phyloP scores from a whole-genome alignment of 2,113 vertebrate genomes.

The Anhinga rufa region DNA sequence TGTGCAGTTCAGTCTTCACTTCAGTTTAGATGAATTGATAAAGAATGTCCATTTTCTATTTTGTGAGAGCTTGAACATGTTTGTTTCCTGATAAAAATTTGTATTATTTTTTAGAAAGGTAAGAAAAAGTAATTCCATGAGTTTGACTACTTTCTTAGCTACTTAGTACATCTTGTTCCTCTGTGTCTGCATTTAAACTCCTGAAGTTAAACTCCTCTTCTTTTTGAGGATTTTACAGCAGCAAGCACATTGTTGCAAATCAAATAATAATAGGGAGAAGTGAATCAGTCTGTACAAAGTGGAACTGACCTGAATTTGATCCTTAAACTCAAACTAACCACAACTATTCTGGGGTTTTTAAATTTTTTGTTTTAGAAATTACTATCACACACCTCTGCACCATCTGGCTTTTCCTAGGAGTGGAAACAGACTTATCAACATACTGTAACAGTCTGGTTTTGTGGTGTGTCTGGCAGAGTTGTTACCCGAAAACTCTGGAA shows the following conservation, averaged over 20 bases:
- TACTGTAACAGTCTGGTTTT: neutral
- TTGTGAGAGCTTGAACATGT: neutral
- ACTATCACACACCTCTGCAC: neutral
- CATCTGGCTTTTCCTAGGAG: slow-evolving; percentile 3
- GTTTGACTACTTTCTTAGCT: neutral
- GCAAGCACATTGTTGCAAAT: neutral
- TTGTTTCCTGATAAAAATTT: neutral
- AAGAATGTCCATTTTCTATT: neutral
- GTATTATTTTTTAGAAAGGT: neutral
- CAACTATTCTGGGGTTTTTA: neutral
- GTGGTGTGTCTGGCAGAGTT: neutral
- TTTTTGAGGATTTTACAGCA: neutral
- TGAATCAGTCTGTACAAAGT: neutral
- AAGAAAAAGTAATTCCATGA: neutral
- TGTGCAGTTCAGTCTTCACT: neutral
- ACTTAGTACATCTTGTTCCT: neutral
- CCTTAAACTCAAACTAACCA: neutral
- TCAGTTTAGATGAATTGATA: neutral
- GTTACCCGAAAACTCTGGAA: neutral
- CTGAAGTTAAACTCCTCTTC: neutral
- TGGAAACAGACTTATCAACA: slow-evolving; percentile 18
- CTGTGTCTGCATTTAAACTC: neutral
- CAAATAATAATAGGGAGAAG: neutral
- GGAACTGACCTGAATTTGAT: slow-evolving; percentile 9
- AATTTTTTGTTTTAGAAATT: neutral